These are phyloP conservation scores for Acleris holmiana DNA, from an alignment of 2,888 invertebrate species.

Conservation along the genomic window DNA sequence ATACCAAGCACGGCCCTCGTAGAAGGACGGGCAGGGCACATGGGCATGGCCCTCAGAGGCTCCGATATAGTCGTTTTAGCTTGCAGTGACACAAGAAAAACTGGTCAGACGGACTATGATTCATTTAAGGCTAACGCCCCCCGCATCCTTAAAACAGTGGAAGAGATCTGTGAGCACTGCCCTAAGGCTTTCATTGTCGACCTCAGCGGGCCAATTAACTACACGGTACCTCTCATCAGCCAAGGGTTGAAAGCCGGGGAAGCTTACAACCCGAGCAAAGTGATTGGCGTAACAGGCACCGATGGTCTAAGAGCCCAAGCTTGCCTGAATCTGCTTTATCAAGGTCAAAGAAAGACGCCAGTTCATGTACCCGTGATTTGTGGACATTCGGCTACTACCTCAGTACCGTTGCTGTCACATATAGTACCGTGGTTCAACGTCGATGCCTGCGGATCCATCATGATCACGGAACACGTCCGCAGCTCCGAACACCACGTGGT, in stretches of 20 bases:
- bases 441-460: slow-evolving; percentile 19
- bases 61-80: slow-evolving; percentile 27
- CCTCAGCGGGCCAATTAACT: slow-evolving; percentile 28
- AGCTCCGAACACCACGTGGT: slow-evolving; percentile 8
- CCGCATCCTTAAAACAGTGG: slow-evolving; percentile 10
- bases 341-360: slow-evolving; percentile 6
- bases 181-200: slow-evolving; percentile 20
- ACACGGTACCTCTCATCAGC: slow-evolving; percentile 25
- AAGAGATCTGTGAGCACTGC: slow-evolving; percentile 23
- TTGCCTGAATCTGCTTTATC: slow-evolving; percentile 17
- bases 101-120: slow-evolving; percentile 35
- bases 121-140: slow-evolving; percentile 20
- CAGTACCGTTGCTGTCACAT: slow-evolving; percentile 29
- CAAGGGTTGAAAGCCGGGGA: slow-evolving; percentile 8
- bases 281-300: slow-evolving; percentile 22
- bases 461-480: slow-evolving; percentile 22
- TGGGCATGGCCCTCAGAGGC: slow-evolving; percentile 13
- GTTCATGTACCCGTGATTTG: slow-evolving; percentile 25
- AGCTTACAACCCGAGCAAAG: slow-evolving; percentile 14
- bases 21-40: slow-evolving; percentile 15
- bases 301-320: slow-evolving; percentile 28
- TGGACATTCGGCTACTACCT: slow-evolving; percentile 26
- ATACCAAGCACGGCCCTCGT: slow-evolving; percentile 21
- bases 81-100: slow-evolving; percentile 16
- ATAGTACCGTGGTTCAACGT: slow-evolving; percentile 25